These are phyloP conservation scores for Cyclopterus lumpus DNA, from an alignment of 2,797 vertebrate species.

Conservation along the genomic window DNA sequence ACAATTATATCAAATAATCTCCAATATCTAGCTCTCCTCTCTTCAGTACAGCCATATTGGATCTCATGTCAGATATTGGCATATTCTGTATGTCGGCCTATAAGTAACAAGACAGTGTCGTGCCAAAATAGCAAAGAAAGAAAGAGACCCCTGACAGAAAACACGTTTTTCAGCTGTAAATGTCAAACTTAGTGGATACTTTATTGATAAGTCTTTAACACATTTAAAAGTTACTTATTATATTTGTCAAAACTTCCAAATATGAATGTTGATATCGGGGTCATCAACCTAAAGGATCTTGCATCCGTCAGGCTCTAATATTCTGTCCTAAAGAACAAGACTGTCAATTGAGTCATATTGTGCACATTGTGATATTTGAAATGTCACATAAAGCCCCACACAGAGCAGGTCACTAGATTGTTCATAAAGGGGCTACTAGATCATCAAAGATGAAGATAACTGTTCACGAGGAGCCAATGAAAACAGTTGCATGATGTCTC, in stretches of 20 bases:
- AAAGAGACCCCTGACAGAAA: background rate
- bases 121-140: background rate
- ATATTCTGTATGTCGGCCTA: background rate
- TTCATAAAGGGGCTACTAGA: background rate
- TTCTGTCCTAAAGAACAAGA: background rate
- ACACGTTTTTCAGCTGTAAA: background rate
- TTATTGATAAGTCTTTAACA: background rate
- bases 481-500: background rate
- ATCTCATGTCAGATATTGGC: background rate
- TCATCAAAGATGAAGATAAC: background rate
- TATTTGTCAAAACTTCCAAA: background rate
- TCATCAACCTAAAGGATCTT: background rate
- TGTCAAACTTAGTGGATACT: background rate
- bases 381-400: background rate
- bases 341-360: background rate
- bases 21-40: background rate
- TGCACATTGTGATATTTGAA: conserved; percentile 1
- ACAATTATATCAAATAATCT: background rate
- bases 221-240: background rate
- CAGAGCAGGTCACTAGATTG: background rate
- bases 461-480: background rate
- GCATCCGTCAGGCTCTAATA: too few relatives aligned
- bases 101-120: background rate
- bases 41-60: background rate
- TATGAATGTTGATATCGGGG: background rate